Evolutionary conservation across 2,113 vertebrate genomes (phyloP), one percentile per base, ranked within the genome.

Genomic region (Gallinago jamesoni): DNA sequence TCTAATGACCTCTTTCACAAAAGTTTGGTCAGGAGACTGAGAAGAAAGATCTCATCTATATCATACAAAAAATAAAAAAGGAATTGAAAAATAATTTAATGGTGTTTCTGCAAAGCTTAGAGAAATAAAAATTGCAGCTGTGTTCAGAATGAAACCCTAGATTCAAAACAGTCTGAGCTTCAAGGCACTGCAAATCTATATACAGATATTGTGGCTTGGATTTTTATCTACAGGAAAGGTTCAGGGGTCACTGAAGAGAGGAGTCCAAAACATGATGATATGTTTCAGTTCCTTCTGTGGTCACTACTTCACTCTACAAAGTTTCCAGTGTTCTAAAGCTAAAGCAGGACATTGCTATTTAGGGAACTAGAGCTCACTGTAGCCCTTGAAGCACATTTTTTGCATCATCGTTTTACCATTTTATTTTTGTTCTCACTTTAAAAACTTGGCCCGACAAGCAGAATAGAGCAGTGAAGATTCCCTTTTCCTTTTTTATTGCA

Each of bases 181-280:
- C 47, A 86, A 86, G 79, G 24, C 63, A 77, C 11, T 80, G 27
- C n/a, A 63, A 27, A 59, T 86, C 75, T 80, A 30, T 74, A 73
- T 60, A 56, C 45, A 84, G 84, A 79, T 30, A 24, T 47, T 79
- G 60, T 74, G 70, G 41, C 41, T 79, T 90, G 67, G 20, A 7
- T 75, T 90, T 77, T 95, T 92, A 64, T 90, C 35, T 66, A 35
- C 55, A 39, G 56, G 25, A 90, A 84, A 74, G 43, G 60, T 92
- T 72, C 80, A 91, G 48, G 77, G 80, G 77, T 95, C 91, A 69
- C n/a, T 68, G 62, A 95, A 92, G 37, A 94, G 70, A 87, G 80
- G 50, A 86, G 55, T 74, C 66, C 77, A 90, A 96, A 88, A 76
- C 55, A 68, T 72, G 67, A 90, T 90, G 8, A 81, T 86, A 68